Percentiles rank a stretch among this genome's conserved stretches.
Conservation (phyloP, 1,140 invertebrate species). For the Trachymyrmex cornetzi region DNA sequence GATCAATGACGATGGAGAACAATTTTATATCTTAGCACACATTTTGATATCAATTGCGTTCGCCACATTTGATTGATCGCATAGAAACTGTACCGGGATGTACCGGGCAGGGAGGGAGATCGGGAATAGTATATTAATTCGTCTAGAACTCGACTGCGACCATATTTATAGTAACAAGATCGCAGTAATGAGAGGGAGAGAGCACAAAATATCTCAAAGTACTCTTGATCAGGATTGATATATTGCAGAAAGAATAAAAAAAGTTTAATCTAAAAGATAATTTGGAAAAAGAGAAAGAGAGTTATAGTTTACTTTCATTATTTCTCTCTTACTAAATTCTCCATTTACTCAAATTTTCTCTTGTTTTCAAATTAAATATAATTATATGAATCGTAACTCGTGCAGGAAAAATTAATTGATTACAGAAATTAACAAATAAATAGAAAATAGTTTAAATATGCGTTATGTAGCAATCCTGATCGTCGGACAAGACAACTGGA, state of each 20-base stretch:
- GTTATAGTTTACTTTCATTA: conserved; percentile 18
- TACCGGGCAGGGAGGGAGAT: conserved; percentile 22
- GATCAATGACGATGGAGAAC: conserved; percentile 20
- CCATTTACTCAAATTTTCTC: background rate
- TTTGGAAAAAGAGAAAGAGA: background rate
- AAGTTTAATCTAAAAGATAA: background rate
- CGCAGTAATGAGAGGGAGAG: conserved; percentile 39
- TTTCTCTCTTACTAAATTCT: conserved; percentile 15
- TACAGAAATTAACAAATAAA: background rate
- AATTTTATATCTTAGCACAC: conserved; percentile 53
- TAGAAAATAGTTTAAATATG: conserved; percentile 9
- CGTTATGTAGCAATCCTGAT: background rate
- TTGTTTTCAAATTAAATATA: background rate
- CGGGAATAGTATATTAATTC: conserved; percentile 26
- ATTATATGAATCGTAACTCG: background rate
- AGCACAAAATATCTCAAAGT: conserved; percentile 40
- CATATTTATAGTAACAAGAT: background rate
- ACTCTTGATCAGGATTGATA: background rate
- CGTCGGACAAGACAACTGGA: conserved; percentile 1
- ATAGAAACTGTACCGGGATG: conserved; percentile 11
- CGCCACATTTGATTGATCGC: conserved; percentile 55
- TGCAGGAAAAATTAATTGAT: background rate
- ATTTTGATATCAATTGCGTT: conserved; percentile 59
- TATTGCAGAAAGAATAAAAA: background rate
- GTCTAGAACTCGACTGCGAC: conserved; percentile 18